A percentile compares a stretch with the other conserved stretches of the same genome.
Conservation (phyloP, 2,797 vertebrate genomes). For the Crypturellus tataupa region DNA sequence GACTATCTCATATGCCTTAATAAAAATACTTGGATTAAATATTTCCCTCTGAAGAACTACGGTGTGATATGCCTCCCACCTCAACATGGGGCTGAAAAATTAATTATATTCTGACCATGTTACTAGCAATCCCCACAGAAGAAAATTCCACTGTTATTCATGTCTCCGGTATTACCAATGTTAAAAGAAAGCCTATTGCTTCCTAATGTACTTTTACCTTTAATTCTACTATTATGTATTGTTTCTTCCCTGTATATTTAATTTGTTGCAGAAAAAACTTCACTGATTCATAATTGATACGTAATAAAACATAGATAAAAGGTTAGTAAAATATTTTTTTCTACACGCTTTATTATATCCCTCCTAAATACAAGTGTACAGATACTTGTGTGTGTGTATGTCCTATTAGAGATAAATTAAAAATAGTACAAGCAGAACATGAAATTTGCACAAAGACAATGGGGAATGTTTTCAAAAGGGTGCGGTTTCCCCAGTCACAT, state of each 20-base stretch:
- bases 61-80: not conserved
- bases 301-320: not conserved
- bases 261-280: not conserved
- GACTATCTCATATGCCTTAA: not conserved
- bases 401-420: not conserved
- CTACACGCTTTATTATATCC: not conserved
- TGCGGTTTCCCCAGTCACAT: not conserved
- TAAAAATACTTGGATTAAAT: not conserved
- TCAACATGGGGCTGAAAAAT: not conserved
- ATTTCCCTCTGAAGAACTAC: not conserved
- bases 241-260: not conserved
- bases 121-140: not conserved
- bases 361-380: not conserved
- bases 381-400: not conserved
- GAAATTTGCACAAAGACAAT: not conserved
- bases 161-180: accelerated
- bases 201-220: not conserved
- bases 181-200: not conserved
- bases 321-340: not conserved
- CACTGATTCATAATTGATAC: not conserved
- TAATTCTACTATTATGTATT: not conserved
- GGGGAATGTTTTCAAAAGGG: not conserved
- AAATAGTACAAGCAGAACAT: not conserved
- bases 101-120: not conserved
- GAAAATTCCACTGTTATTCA: not conserved